Base-by-base conservation (phyloP, 2,113 vertebrate species). In the Trematomus loennbergii region DNA sequence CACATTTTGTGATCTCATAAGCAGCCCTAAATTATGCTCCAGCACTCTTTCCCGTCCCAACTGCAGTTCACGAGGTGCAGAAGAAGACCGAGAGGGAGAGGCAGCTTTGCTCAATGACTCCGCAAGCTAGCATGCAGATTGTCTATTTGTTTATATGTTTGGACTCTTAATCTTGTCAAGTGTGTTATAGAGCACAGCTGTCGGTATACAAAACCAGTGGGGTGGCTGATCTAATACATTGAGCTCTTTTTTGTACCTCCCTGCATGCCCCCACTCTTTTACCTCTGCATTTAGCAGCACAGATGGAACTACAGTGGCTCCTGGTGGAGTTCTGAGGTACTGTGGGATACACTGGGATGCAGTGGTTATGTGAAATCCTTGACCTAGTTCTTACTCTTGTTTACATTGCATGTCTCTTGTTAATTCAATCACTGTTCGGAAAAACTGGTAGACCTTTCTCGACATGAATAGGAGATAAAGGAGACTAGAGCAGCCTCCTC, bases 141-240 rank as follows among this genome's bases (percentile, higher is more conserved):
- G 85, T 88, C 79, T 89, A 88, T 93, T 94, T 92, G 83, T 92
- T 92, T 89, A 87, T 91, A 86, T 83, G 85, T 91, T 91, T 88
- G 84, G 89, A 90, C 78, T 91, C 90, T 90, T 93, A 93, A 93
- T 92, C 90, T 85, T 88, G 89, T 92, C 91, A 91, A 91, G 90
- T 89, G 84, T 90, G 89, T 89, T 93, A 90, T 87, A 83, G 83
- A 92, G 89, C 88, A 88, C 90, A 92, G 89, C 87, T 94, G 91
- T 93, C 61, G 36, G 82, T 90, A 89, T 81, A 88, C 87, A 91
- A 88, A 92, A 89, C 91, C 87, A 89, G 88, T 91, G 78, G 91
- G 89, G 78, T 86, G 85, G 87, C 87, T 88, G 89, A 91, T 92
- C 90, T 83, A 92, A 92, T 92, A 88, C 88, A 89, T 18, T 82